phyloP scores from a whole-genome alignment of 2,113 vertebrate species.

The Perccottus glenii region DNA sequence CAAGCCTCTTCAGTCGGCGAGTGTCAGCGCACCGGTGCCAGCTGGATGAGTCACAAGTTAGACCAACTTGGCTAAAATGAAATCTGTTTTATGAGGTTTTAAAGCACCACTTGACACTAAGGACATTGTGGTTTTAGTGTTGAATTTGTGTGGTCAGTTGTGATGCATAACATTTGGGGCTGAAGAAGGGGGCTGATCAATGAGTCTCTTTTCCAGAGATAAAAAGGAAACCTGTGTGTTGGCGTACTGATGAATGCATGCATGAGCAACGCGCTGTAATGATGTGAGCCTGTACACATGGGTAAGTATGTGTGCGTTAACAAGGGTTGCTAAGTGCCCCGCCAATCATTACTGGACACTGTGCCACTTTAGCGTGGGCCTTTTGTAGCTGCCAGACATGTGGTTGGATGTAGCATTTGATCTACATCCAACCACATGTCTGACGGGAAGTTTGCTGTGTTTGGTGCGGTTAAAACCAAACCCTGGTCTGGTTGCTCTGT shows the following conservation, averaged over 20 bases:
- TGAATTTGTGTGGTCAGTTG: neutral
- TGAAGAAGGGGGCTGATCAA: neutral
- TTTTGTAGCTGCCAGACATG: conserved; percentile 30
- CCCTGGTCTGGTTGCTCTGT: too few species aligned
- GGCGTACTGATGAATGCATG: conserved; percentile 2
- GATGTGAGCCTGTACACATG: conserved; percentile 19
- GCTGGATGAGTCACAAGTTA: neutral
- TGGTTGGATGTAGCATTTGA: too few species aligned
- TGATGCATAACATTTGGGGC: conserved; percentile 2
- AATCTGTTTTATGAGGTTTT: neutral
- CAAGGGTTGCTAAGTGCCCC: conserved; percentile 37
- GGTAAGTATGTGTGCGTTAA: conserved; percentile 13
- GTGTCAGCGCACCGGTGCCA: neutral
- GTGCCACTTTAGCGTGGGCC: conserved; percentile 31
- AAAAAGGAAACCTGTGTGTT: conserved; percentile 19
- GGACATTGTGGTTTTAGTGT: neutral
- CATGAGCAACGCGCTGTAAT: conserved; percentile 3
- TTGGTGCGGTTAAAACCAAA: neutral
- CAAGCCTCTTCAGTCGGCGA: neutral
- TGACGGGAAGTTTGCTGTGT: conserved; percentile 23
- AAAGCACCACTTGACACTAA: neutral
- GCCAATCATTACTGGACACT: conserved; percentile 49
- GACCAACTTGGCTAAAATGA: neutral
- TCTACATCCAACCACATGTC: conserved; percentile 25
- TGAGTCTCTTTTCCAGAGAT: conserved; percentile 45